A percentile compares a stretch with the other conserved stretches of the same genome.
phyloP scores from a whole-genome alignment of 1,140 invertebrate species.

The Heliconius hewitsoni region DNA sequence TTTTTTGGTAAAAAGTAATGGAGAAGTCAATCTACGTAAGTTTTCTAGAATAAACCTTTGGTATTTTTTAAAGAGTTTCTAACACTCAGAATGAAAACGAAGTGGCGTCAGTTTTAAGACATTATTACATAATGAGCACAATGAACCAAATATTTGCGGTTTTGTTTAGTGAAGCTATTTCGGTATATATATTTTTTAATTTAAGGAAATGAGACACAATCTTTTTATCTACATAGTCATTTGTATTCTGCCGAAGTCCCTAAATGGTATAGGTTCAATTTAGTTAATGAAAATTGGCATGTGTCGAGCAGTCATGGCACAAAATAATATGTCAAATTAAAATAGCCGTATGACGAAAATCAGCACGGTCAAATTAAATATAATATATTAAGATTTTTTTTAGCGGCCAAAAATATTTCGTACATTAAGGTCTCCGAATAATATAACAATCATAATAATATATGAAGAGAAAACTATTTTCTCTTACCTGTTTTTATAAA shows the following conservation, averaged over 20 bases:
- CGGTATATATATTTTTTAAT: background rate
- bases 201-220: background rate
- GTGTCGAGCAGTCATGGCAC: background rate
- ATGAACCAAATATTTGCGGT: background rate
- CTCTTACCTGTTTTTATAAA: too few relatives aligned
- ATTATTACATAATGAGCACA: background rate
- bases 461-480: too few relatives aligned
- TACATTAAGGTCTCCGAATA: too few relatives aligned
- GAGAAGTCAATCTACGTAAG: too few relatives aligned
- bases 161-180: background rate
- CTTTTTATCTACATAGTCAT: background rate
- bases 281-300: background rate
- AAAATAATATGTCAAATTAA: background rate
- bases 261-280: background rate
- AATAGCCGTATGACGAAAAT: background rate
- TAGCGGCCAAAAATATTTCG: background rate
- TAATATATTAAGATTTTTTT: background rate
- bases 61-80: too few relatives aligned
- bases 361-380: background rate
- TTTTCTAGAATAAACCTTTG: too few relatives aligned
- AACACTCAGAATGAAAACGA: too few relatives aligned
- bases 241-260: background rate
- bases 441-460: too few relatives aligned
- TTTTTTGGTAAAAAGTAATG: too few relatives aligned
- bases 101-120: background rate